These are phyloP conservation scores for Microtus ochrogaster DNA, from an alignment of 2,113 vertebrate genomes.

Conservation along the genomic window DNA sequence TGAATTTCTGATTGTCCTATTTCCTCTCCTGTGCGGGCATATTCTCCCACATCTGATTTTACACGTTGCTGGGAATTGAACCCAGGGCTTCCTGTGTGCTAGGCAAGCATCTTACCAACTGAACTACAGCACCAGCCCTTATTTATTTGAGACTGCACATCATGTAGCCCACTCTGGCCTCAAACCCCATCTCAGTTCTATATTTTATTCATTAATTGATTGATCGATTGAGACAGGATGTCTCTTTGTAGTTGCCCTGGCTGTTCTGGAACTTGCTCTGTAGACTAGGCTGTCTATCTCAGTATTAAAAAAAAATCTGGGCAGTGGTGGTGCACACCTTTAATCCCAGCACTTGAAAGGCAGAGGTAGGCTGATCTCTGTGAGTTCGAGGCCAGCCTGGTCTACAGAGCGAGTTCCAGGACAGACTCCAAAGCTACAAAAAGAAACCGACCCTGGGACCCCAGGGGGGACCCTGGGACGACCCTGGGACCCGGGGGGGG, in stretches of 20 bases:
- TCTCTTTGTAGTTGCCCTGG: not conserved
- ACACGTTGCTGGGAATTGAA: not conserved
- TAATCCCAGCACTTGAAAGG: not conserved
- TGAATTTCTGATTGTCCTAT: not conserved
- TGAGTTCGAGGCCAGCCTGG: not conserved
- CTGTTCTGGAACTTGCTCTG: not conserved
- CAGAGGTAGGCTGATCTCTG: not conserved
- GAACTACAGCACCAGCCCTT: not conserved
- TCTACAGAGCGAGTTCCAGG: not conserved
- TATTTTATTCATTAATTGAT: not conserved
- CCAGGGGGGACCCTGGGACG: too few relatives aligned
- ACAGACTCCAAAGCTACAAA: not conserved
- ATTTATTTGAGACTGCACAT: too few relatives aligned
- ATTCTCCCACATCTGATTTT: not conserved
- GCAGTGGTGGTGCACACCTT: not conserved
- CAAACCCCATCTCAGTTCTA: too few relatives aligned
- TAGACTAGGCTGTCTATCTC: not conserved
- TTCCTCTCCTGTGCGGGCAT: not conserved
- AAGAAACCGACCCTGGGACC: too few relatives aligned
- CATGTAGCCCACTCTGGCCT: not conserved
- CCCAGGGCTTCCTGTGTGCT: not conserved
- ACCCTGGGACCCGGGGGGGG: too few relatives aligned
- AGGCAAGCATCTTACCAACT: not conserved
- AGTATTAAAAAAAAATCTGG: not conserved
- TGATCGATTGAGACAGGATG: not conserved